Evolutionary conservation across 2,113 vertebrate genomes (phyloP), one percentile per base, ranked within the genome.

Genomic region (Mus spicilegus): DNA sequence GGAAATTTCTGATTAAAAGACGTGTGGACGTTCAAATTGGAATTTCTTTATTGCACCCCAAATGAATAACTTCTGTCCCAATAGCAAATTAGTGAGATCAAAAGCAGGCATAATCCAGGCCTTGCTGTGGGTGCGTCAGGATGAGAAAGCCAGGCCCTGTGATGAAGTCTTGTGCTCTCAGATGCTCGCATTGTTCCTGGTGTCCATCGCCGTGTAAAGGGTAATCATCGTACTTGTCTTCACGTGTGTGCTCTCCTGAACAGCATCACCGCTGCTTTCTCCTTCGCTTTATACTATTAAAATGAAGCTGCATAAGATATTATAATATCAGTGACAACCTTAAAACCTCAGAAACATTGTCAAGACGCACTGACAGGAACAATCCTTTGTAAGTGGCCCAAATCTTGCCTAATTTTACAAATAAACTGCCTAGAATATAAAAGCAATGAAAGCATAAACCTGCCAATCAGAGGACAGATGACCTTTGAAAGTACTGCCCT

Each of bases 41-140:
- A 97, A 98, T 98, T 98, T 98, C 97, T 98, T 98, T 97, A 98
- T 98, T 98, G 97, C 96, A 95, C 97, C 95, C 97, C 97, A 98
- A 98, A 98, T 98, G 98, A 98, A 98, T 97, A 97, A 98, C 97
- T 98, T 98, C 98, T 98, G 98, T 98, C 98, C 97, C 98, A 98
- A 98, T 96, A 96, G 98, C 98, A 97, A 98, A 98, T 98, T 98
- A 98, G 81, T 97, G 82, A 97, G 88, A 97, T 97, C 97, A 94
- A 98, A 98, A 98, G 96, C 95, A 81, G 95, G 96, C 84, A 85
- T 95, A 97, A 93, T 97, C 92, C 80, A 90, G 95, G 96, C 96
- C 96, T 96, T 97, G 95, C 97, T 98, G 98, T 94, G 49, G 93
- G 93, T 97, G 92, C 92, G 97, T 96, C 91, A 96, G 97, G 96